phyloP scores from a whole-genome alignment of 1,140 invertebrate genomes.

The Drosophila paulistorum region DNA sequence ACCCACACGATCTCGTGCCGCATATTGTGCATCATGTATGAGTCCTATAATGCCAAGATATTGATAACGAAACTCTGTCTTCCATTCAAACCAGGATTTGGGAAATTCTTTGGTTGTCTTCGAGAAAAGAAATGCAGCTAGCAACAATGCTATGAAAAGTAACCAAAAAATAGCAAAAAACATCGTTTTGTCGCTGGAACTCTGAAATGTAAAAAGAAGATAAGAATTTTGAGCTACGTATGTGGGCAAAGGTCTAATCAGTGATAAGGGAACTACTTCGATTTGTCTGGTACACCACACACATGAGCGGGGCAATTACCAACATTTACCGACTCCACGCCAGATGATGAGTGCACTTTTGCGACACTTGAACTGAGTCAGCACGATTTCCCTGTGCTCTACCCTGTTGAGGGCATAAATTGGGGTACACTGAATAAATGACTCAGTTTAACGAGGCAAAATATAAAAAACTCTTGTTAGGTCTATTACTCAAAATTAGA shows the following conservation, averaged over 20 bases:
- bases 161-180: slow-evolving; percentile 41
- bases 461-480: too few species aligned
- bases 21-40: slow-evolving; percentile 84
- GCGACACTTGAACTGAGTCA: slow-evolving; percentile 61
- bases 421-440: neutral
- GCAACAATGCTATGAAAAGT: slow-evolving; percentile 44
- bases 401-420: neutral
- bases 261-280: slow-evolving; percentile 33
- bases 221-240: slow-evolving; percentile 8
- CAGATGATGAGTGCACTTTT: slow-evolving; percentile 55
- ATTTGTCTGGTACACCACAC: neutral
- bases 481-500: too few species aligned
- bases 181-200: slow-evolving; percentile 24
- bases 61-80: slow-evolving; percentile 84
- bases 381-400: slow-evolving; percentile 41
- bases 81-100: slow-evolving; percentile 83
- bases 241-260: slow-evolving; percentile 33
- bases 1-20: slow-evolving; percentile 85
- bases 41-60: slow-evolving; percentile 84
- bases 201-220: slow-evolving; percentile 28
- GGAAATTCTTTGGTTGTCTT: slow-evolving; percentile 80
- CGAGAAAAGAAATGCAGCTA: slow-evolving; percentile 68
- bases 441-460: neutral
- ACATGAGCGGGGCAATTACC: slow-evolving; percentile 34
- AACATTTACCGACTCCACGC: slow-evolving; percentile 45